Evolutionary conservation across 2,113 vertebrate species (phyloP).

Genomic region (Panthera uncia): DNA sequence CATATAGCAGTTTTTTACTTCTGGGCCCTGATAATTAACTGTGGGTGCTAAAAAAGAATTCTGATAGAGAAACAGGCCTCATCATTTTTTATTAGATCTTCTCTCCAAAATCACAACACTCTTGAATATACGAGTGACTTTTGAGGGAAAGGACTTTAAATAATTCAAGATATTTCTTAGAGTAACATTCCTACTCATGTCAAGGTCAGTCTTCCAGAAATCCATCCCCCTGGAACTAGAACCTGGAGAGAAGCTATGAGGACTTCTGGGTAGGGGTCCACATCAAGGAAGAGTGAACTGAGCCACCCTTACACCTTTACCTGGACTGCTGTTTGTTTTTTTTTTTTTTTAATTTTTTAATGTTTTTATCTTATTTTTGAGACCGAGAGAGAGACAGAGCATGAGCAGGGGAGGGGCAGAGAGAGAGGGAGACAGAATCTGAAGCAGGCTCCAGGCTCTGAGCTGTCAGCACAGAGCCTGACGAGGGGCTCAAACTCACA

Average conservation of each 20-base stretch:
- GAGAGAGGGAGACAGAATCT: too few relatives aligned
- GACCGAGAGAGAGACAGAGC: too few relatives aligned
- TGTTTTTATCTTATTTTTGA: too few relatives aligned
- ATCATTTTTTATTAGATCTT: slow-evolving; percentile 15
- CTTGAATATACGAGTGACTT: not conserved
- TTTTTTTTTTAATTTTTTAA: too few relatives aligned
- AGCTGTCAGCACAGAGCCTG: too few relatives aligned
- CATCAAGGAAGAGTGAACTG: not conserved
- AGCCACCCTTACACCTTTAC: not conserved
- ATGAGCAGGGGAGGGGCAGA: too few relatives aligned
- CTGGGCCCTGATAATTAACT: not conserved
- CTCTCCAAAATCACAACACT: not conserved
- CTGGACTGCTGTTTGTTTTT: not conserved
- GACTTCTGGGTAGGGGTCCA: not conserved
- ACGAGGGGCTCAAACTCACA: too few relatives aligned
- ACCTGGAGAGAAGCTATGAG: not conserved
- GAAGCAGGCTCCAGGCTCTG: too few relatives aligned
- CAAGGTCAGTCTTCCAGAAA: not conserved
- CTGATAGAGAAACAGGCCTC: not conserved
- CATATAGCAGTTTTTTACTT: not conserved
- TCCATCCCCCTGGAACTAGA: not conserved
- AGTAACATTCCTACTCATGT: not conserved
- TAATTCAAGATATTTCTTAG: not conserved
- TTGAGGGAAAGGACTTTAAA: not conserved
- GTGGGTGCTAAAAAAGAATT: not conserved